Conservation (phyloP, 2,888 invertebrate genomes). For the Flexamia atlantica region DNA sequence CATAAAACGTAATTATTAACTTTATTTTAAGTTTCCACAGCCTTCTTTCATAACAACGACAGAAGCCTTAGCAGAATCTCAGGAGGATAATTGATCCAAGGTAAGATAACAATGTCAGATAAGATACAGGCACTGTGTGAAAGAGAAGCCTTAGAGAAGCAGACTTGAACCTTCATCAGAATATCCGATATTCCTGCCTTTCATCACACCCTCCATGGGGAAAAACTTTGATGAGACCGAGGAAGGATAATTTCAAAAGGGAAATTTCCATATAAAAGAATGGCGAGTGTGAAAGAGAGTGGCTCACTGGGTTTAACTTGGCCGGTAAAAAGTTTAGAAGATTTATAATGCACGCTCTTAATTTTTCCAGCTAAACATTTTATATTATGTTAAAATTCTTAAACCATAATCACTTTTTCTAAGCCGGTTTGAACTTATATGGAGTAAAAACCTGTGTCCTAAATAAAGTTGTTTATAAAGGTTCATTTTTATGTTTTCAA, state of each 20-base stretch:
- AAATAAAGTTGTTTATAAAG: too few species aligned
- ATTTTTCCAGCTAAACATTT: too few species aligned
- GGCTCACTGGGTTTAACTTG: too few species aligned
- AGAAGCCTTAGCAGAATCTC: constrained; percentile 7
- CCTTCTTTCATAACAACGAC: not conserved
- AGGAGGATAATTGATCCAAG: not conserved
- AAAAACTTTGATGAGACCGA: not conserved
- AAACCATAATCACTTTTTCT: too few species aligned
- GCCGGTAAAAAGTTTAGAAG: too few species aligned
- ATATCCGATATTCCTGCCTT: not conserved
- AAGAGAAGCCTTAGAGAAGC: not conserved
- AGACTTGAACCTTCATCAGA: not conserved
- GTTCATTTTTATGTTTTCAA: too few species aligned
- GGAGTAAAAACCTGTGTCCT: too few species aligned
- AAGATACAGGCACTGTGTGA: not conserved
- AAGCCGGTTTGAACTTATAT: too few species aligned
- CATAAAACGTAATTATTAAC: too few species aligned
- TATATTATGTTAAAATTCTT: too few species aligned
- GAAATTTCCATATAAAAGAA: constrained; percentile 9
- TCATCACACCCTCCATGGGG: not conserved
- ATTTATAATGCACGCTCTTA: too few species aligned
- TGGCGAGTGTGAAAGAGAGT: not conserved
- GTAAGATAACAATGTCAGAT: not conserved
- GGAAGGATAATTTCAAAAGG: not conserved
- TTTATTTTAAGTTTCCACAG: too few species aligned